phyloP scores from a whole-genome alignment of 2,113 vertebrate species.

The Alosa alosa region DNA sequence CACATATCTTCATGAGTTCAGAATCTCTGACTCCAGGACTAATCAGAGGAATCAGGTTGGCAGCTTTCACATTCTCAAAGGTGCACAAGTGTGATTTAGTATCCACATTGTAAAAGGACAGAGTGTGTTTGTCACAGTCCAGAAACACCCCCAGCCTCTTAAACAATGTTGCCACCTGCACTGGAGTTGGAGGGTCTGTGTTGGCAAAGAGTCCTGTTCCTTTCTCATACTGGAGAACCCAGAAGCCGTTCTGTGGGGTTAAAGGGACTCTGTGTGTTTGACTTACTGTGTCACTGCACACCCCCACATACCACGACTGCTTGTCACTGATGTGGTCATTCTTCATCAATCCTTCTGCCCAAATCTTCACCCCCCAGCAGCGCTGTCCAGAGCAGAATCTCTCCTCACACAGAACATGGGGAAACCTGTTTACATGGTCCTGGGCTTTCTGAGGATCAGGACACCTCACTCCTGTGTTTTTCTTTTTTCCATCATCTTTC shows the following conservation, averaged over 20 bases:
- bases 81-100: not conserved
- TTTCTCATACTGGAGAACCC: constrained; percentile 18
- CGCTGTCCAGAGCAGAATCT: not conserved
- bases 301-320: constrained; percentile 30
- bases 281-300: constrained; percentile 3
- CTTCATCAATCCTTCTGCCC: not conserved
- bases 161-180: not conserved
- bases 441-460: not conserved
- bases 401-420: not conserved
- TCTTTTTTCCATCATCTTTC: too few relatives aligned
- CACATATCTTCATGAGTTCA: not conserved
- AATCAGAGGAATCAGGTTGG: not conserved
- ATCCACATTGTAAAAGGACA: constrained; percentile 25
- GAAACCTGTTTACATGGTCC: not conserved
- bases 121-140: not conserved
- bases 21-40: not conserved
- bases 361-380: not conserved
- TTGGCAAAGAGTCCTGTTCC: not conserved
- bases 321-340: not conserved
- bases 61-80: not conserved
- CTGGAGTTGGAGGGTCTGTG: too few relatives aligned
- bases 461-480: not conserved
- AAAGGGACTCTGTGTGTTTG: not conserved
- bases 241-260: not conserved
- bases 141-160: constrained; percentile 1